phyloP scores from a whole-genome alignment of 2,888 invertebrate genomes.

The Calameuta idolon region DNA sequence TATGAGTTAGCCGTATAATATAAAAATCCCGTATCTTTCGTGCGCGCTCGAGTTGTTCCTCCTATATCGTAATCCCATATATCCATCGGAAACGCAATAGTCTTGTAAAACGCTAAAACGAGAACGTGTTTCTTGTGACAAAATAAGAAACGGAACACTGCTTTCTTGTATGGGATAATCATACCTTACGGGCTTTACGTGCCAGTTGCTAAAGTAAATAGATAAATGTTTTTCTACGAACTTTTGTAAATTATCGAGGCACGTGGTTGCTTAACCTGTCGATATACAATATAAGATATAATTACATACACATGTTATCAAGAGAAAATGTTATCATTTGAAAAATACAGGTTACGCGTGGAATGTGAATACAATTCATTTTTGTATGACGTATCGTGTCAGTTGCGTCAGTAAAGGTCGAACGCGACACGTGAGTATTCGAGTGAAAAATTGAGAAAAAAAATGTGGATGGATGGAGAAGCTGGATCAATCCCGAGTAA shows the following conservation, averaged over 20 bases:
- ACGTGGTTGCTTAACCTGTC: background rate
- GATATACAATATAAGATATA: background rate
- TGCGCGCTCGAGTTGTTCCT: background rate
- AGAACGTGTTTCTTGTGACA: background rate
- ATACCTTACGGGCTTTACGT: background rate
- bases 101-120: background rate
- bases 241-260: background rate
- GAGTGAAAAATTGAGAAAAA: background rate
- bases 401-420: background rate
- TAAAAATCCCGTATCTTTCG: slow-evolving; percentile 15
- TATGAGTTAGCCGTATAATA: slow-evolving; percentile 9
- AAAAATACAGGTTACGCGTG: background rate
- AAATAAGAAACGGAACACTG: background rate
- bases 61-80: background rate
- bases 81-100: background rate
- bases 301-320: background rate
- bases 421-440: background rate
- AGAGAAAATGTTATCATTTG: background rate
- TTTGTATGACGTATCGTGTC: background rate
- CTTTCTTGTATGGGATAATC: background rate
- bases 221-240: background rate
- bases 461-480: background rate
- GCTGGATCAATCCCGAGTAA: background rate
- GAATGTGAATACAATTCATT: background rate
- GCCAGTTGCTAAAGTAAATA: background rate